A percentile compares a stretch with the other conserved stretches of the same genome.
Conservation (phyloP, 1,140 invertebrate genomes). For the Drosophila pandora region DNA sequence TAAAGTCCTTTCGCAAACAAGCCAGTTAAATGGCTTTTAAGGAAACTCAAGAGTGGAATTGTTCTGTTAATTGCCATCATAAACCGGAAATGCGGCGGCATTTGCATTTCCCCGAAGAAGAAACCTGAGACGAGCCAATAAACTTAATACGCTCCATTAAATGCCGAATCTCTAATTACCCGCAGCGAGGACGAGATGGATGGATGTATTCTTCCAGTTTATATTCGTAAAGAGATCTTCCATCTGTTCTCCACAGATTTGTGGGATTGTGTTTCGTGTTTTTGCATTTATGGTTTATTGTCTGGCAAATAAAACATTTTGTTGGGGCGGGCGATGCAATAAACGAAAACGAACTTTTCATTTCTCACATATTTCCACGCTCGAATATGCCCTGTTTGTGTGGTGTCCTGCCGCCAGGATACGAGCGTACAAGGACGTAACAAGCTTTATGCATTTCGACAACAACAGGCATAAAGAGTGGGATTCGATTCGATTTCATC, state of each 20-base stretch:
- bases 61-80: conserved; percentile 28
- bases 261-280: conserved; percentile 1
- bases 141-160: conserved; percentile 43
- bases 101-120: conserved; percentile 9
- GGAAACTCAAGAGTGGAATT: conserved; percentile 12
- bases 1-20: background rate
- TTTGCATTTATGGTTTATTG: conserved; percentile 55
- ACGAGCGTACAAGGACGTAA: conserved; percentile 13
- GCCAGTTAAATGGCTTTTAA: conserved; percentile 27
- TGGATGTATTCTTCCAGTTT: conserved; percentile 3
- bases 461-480: conserved; percentile 2
- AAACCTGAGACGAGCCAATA: conserved; percentile 17
- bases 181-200: conserved; percentile 5
- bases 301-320: conserved; percentile 50
- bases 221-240: conserved; percentile 6
- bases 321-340: conserved; percentile 29
- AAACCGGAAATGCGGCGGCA: conserved; percentile 14
- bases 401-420: conserved; percentile 17
- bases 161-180: conserved; percentile 39
- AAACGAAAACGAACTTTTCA: conserved; percentile 17
- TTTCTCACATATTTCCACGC: conserved; percentile 20
- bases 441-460: conserved; percentile 13
- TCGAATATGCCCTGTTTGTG: conserved; percentile 16
- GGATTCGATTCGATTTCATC: conserved; percentile 39
- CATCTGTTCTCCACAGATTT: conserved; percentile 33